Evolutionary conservation across 1,140 invertebrate species (phyloP), one percentile per base, ranked within the genome.

Genomic region (Wiebesia pumilae): DNA sequence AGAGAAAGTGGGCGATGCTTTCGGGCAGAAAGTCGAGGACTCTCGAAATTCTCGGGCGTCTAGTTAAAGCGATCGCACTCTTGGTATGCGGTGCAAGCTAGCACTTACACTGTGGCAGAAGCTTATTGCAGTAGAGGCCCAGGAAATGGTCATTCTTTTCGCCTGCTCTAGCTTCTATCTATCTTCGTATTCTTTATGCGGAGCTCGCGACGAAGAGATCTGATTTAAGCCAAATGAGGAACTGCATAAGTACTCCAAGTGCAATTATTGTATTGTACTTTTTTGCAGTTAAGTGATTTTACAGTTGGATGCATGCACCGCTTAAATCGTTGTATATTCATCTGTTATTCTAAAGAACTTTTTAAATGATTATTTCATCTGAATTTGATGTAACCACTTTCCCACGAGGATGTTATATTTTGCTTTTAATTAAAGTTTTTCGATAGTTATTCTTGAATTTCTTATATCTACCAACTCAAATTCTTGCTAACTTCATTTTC

Each of bases 41-140:
- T 77, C 75, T 80, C 81, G 81, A 83, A 69, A 77, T 79, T 80
- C 75, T 79, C 73, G 40, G 79, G 80, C 77, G 81, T 71, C 85
- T 83, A 54, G 81, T 86, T 86, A 86, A 82, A 81, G 47, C 43
- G 47, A 82, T 86, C 85, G 38, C 47, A 38, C 54, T 47, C 35
- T 69, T n/a, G 19, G 71, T 38, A 75, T 83, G 38, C 65, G n/a
- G 47, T 35, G 19, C 16, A 47, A 51, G 30, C 27, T 9, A 67
- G n/a, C 65, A 16, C n/a, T 33, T 30, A 3, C 14, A 30, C n/a
- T 33, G 14, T 10, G 1, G 54, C 27, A 71, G 43, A 43, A 33
- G n/a, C 78, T 75, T 33, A 81, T 75, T 86, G 65, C 75, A 79
- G 30, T 67, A 7, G 58, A 65, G 67, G 33, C 35, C 75, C 35